Percentiles rank a stretch among this genome's conserved stretches.
These are phyloP conservation scores for Brevipalpus yothersi DNA, from an alignment of 1,140 invertebrate genomes.

Conservation along the genomic window DNA sequence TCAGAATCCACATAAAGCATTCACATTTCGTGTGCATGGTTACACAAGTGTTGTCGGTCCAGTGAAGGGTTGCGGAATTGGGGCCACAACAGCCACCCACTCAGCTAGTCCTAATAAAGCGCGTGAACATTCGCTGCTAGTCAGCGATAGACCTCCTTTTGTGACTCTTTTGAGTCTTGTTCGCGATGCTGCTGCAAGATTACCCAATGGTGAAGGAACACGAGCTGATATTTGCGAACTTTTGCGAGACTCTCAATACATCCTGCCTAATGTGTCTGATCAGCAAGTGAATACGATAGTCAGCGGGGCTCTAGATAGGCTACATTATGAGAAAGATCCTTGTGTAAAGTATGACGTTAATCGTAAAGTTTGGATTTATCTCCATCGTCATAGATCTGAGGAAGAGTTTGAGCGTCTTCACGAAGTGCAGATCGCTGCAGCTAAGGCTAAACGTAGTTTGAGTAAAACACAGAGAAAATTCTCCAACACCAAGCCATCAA, in stretches of 20 bases:
- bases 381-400: slow-evolving; percentile 48
- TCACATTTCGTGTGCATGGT: slow-evolving; percentile 55
- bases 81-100: slow-evolving; percentile 21
- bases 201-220: slow-evolving; percentile 78
- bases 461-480: neutral
- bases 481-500: too few relatives aligned
- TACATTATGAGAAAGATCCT: slow-evolving; percentile 67
- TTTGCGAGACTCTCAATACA: slow-evolving; percentile 57
- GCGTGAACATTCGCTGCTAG: slow-evolving; percentile 54
- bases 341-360: slow-evolving; percentile 71
- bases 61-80: slow-evolving; percentile 55
- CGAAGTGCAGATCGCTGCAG: slow-evolving; percentile 24
- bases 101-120: slow-evolving; percentile 28
- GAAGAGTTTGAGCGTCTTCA: slow-evolving; percentile 39
- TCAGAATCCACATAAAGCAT: slow-evolving; percentile 55
- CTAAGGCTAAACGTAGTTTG: slow-evolving; percentile 18
- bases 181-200: slow-evolving; percentile 62
- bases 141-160: slow-evolving; percentile 58
- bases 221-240: slow-evolving; percentile 62
- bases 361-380: slow-evolving; percentile 67
- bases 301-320: slow-evolving; percentile 57
- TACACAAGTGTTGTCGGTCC: slow-evolving; percentile 70
- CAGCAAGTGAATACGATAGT: slow-evolving; percentile 48
- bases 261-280: slow-evolving; percentile 41
- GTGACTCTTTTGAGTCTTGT: slow-evolving; percentile 58